Evolutionary conservation across 2,113 vertebrate genomes (phyloP).

Genomic region (Labeo catla): DNA sequence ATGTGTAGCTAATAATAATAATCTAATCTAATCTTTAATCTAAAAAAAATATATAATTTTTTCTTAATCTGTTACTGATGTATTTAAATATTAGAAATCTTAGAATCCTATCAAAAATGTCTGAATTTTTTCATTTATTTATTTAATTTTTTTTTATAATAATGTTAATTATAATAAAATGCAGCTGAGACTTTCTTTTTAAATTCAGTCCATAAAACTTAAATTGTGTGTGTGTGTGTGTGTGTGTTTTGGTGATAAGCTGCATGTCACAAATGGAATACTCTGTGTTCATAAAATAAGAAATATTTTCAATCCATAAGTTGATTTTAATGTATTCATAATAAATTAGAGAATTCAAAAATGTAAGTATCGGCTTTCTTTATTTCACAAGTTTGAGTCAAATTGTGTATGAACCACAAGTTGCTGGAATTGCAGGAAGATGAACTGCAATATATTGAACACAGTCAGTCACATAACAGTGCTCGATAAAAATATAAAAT

Average conservation of each 20-base stretch:
- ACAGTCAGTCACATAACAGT: background rate
- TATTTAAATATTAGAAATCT: no score
- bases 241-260: no score
- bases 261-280: background rate
- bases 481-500: background rate
- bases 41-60: background rate
- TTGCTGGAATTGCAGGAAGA: background rate
- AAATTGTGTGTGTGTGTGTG: no score
- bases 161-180: no score
- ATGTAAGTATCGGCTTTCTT: background rate
- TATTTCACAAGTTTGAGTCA: background rate
- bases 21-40: no score
- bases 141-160: no score
- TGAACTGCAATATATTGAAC: background rate
- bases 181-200: no score
- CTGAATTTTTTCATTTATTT: no score
- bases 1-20: no score
- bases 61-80: background rate
- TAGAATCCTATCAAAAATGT: no score
- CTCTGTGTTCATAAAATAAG: background rate
- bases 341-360: background rate
- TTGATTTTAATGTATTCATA: background rate
- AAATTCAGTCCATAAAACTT: no score
- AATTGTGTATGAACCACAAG: background rate
- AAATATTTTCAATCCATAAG: background rate